Evolutionary conservation across 2,888 invertebrate genomes (phyloP), one percentile per base, ranked within the genome.

Genomic region (Cantharis flavilabris): DNA sequence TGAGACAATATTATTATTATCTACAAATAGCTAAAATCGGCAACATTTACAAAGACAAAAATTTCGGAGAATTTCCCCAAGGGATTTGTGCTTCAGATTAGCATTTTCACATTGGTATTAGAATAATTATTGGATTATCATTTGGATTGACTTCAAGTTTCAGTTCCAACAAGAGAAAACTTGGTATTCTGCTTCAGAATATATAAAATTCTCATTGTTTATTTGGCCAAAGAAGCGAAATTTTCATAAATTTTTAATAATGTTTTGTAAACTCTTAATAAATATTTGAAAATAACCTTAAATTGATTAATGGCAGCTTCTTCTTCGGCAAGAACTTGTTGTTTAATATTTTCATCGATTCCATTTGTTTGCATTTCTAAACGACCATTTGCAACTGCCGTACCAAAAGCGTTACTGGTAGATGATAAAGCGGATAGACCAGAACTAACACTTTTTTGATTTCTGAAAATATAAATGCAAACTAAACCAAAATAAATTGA

Each of bases 271-370:
- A 49, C n/a, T 5, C 7, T n/a, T 49, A 49, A 49, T 5, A 49
- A 49, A 49, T n/a, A n/a, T 49, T 49, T 13, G 63, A 18, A 33
- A 72, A 76, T 84, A 88, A 97, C 98, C 94, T 98, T 98, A 88
- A 97, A 96, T 89, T 97, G 96, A 89, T 96, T 97, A 92, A 99
- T 94, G 75, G 96, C 96, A 26, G 97, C 97, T 88, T 98, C 98
- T 88, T 99, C 99, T 87, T 99, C 98, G 28, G 98, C 98, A 78
- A 99, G 89, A 62, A 94, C 96, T 88, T 96, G 95, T 84, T 95
- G 93, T 86, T 94, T 93, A 77, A 97, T 90, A 75, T 93, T 93
- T 86, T 98, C 98, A 86, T 97, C 97, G 78, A 97, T 94, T 74
- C 94, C 94, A 85, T 94, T 94, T 80, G 93, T 90, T 84, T 83